Conservation (phyloP, 1,140 invertebrate genomes). For the Holotrichia oblita region DNA sequence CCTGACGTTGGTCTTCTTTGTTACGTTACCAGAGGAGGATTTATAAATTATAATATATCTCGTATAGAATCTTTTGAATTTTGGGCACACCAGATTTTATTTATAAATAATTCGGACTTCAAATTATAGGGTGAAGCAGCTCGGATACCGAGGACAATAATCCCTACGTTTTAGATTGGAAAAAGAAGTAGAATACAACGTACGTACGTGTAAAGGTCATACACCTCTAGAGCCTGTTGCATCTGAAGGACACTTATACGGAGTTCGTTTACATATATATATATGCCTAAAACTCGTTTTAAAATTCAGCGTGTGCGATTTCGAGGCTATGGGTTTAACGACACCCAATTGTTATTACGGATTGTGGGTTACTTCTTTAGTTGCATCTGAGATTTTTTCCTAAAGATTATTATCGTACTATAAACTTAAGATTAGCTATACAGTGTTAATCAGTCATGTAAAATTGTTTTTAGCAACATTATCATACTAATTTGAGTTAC, state of each 20-base stretch:
- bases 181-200: neutral
- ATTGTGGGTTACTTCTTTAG: no score
- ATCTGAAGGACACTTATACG: neutral
- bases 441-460: no score
- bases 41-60: neutral
- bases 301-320: neutral
- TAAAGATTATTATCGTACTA: no score
- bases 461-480: no score
- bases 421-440: no score
- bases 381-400: no score
- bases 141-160: neutral
- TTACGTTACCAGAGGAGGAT: neutral
- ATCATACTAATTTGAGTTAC: no score
- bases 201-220: neutral
- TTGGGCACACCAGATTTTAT: neutral
- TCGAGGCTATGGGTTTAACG: neutral
- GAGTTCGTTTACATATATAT: neutral
- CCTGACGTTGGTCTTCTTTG: conserved; percentile 5
- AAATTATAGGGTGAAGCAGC: neutral
- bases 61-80: neutral
- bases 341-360: no score
- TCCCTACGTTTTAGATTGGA: neutral
- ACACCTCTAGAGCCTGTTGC: neutral
- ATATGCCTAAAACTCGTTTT: neutral
- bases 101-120: neutral